Evolutionary conservation across 1,140 invertebrate genomes (phyloP).

Genomic region (Drosophila tani): DNA sequence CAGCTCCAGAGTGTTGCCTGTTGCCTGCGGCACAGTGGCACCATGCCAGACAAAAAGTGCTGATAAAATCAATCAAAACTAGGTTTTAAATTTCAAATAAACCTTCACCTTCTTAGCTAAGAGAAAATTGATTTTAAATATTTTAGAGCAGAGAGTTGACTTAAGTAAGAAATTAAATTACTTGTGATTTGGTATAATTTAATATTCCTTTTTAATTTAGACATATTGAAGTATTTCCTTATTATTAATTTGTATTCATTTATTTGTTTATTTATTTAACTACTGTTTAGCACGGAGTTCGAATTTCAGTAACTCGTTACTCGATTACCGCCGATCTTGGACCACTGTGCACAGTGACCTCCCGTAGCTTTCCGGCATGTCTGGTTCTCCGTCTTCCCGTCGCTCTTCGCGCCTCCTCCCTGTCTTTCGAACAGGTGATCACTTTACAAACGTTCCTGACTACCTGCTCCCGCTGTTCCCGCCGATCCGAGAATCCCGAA

Average conservation of each 20-base stretch:
- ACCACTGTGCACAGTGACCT: conserved; percentile 47
- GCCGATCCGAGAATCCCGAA: conserved; percentile 39
- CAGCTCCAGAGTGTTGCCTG: conserved; percentile 40
- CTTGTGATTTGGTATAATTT: too few relatives aligned
- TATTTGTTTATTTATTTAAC: background rate
- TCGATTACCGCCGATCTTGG: background rate
- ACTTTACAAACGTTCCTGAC: conserved; percentile 71
- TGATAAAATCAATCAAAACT: background rate
- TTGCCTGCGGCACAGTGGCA: conserved; percentile 29
- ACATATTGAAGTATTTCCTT: too few relatives aligned
- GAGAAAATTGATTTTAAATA: too few relatives aligned
- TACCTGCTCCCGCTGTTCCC: conserved; percentile 57
- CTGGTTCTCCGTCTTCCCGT: conserved; percentile 18
- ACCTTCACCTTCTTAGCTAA: too few relatives aligned
- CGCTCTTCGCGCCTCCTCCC: conserved; percentile 11
- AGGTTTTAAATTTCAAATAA: too few relatives aligned
- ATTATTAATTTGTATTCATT: too few relatives aligned
- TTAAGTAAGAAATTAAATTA: too few relatives aligned
- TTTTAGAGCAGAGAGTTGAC: too few relatives aligned
- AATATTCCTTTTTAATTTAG: background rate
- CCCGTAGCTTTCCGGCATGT: conserved; percentile 52
- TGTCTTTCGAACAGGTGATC: conserved; percentile 71
- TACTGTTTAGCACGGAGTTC: background rate
- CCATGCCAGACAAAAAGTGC: background rate
- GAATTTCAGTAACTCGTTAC: background rate